These are phyloP conservation scores for Eulimnadia texana DNA, from an alignment of 1,140 invertebrate genomes.

Conservation along the genomic window DNA sequence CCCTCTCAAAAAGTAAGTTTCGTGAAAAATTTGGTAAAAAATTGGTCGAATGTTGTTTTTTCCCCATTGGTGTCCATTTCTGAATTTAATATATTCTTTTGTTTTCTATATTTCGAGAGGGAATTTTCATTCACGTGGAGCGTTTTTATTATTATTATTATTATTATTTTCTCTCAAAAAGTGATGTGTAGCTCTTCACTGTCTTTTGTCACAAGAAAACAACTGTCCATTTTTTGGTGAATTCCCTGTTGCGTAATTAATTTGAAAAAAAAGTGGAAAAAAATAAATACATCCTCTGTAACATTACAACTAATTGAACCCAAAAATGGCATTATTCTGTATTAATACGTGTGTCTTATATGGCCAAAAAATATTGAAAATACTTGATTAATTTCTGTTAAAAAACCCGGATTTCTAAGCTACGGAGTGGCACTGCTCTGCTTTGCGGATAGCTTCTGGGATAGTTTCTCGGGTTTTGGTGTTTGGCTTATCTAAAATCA, in stretches of 20 bases:
- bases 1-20: too few species aligned
- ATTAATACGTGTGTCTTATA: too few species aligned
- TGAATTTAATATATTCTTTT: not conserved
- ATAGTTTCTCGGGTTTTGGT: conserved; percentile 26
- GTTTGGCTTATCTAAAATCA: conserved; percentile 34
- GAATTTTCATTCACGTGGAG: too few species aligned
- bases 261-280: not conserved
- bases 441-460: conserved; percentile 22
- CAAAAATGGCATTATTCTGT: too few species aligned
- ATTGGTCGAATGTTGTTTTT: not conserved
- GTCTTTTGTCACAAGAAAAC: not conserved
- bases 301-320: too few species aligned
- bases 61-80: not conserved
- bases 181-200: not conserved
- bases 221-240: not conserved
- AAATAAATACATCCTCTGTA: not conserved
- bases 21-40: too few species aligned
- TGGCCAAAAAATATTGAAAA: too few species aligned
- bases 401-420: not conserved
- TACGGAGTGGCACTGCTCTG: conserved; percentile 14
- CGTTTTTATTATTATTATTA: too few species aligned
- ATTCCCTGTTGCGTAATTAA: not conserved
- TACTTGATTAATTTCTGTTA: too few species aligned
- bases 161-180: too few species aligned
- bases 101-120: not conserved